phyloP scores from a whole-genome alignment of 2,797 vertebrate genomes.

The Syngnathus acus region DNA sequence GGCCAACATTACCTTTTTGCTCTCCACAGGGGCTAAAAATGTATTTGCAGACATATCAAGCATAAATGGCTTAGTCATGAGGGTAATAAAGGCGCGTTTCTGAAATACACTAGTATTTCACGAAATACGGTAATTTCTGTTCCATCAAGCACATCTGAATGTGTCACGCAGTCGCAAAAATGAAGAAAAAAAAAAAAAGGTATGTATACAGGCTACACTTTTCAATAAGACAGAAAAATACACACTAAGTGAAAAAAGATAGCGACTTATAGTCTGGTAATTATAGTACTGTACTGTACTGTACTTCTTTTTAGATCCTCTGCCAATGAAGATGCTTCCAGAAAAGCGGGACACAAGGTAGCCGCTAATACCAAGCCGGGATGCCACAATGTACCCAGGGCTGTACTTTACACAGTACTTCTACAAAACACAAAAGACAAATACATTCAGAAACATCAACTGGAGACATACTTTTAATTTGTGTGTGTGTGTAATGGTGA shows the following conservation, averaged over 20 bases:
- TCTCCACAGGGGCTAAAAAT: constrained; percentile 86
- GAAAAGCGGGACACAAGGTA: constrained; percentile 98
- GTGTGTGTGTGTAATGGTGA: too few species aligned
- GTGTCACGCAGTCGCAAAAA: too few species aligned
- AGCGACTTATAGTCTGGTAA: neutral
- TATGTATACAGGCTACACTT: too few species aligned
- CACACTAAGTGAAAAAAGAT: neutral
- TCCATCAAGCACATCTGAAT: too few species aligned
- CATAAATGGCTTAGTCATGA: neutral
- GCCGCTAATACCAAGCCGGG: constrained; percentile 87
- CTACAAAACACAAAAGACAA: constrained; percentile 55
- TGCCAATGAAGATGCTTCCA: constrained; percentile 94
- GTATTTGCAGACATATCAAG: neutral
- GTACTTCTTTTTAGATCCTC: constrained; percentile 92
- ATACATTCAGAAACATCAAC: neutral
- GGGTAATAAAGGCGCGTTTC: neutral
- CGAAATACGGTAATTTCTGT: too few species aligned
- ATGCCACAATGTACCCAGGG: constrained; percentile 90
- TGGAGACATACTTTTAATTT: neutral
- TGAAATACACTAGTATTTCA: neutral
- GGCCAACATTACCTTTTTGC: constrained; percentile 88
- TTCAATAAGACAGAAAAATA: too few species aligned
- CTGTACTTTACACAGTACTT: constrained; percentile 96
- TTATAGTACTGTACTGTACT: constrained; percentile 41
- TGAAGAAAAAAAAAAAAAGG: neutral